Base-by-base conservation (phyloP, 1,140 invertebrate genomes). In the Globodera rostochiensis region DNA sequence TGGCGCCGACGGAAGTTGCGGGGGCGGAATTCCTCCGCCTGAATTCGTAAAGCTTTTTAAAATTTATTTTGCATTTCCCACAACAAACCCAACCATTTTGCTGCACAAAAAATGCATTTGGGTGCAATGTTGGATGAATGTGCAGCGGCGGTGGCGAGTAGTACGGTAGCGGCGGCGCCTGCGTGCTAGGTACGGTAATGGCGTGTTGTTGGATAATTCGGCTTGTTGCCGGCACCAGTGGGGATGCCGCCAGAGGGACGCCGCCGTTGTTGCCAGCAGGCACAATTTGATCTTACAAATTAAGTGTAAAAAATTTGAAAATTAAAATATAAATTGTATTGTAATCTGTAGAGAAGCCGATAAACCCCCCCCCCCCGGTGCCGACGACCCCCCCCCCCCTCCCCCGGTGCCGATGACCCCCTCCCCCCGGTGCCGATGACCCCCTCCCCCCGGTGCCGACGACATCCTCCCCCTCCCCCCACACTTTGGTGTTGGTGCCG, bases 121-220 rank as follows among this genome's bases (percentile, higher is more conserved):
- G 57, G 57, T 64, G 57, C 57, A 64, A 19, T 19, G 57, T 64
- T 3, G 8, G 74, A 57, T 64, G 74, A 57, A 76, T 64, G 57
- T 64, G 57, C 57, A 19, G 5, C 57, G 57, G 57, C 6, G 57
- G 57, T 6, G 57, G 57, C 19, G 50, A 76, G 47, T 9, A 19
- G 70, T 78, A 36, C 64, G 57, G 47, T 47, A 15, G 60, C 21
- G 36, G 4, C 21, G 9, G 49, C 21, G 60, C 5, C n/a, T 25
- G 8, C 21, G 21, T n/a, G 77, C 21, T 21, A 11, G 64, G 47
- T 25, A 64, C 25, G n/a, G 60, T 70, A 64, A 78, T 69, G 46
- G 21, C 13, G 49, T 78, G 60, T 21, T 78, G 60, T 15, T 69
- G 21, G 2, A 64, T 6, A 19, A 64, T 11, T 19, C 57, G 57